Base-by-base conservation (phyloP, 2,888 invertebrate genomes). In the Harpalus rufipes region DNA sequence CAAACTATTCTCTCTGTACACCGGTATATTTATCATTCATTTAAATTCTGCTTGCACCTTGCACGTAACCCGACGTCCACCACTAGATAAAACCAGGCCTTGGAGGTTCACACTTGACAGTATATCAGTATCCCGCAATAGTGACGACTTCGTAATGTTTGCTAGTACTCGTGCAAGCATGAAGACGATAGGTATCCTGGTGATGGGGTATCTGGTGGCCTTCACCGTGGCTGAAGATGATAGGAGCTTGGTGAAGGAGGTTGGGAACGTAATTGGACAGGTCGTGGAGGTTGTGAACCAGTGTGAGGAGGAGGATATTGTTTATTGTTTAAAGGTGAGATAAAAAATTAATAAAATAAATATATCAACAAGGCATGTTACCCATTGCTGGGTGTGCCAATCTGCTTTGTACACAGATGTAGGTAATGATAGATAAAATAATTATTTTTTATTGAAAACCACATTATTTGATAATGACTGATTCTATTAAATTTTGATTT, bases 251-350 rank as follows among this genome's bases (percentile, higher is more conserved):
- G 8, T 74, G 7, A 7, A 92, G 0, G 91, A 92, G 63, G 91
- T 91, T 81, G 90, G 92, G 58, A 91, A 92, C 63, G 89, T 93
- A 72, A 90, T 95, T 89, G 93, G 93, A 87, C 93, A 93, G 61
- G 95, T 95, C 8, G 91, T 95, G 85, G 93, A 92, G 89, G 94
- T 95, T 90, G 92, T 96, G 86, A 93, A 95, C 92, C 94, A 94
- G 89, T 96, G 96, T 91, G 94, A 94, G 79, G 92, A 93, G 88
- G 94, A 93, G 88, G 94, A 95, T 88, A 92, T 95, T 90, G 91
- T 93, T 86, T 90, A 94, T 88, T 96, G 96, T 92, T 92, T 96
- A 88, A 96, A 96, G 94, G 96, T 96, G 92, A 92, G 92, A 12
- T n/a, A 8, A 6, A 65, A 3, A n/a, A n/a, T n/a, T n/a, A n/a